Base-by-base conservation (phyloP, 2,113 vertebrate species). In the Collichthys lucidus region DNA sequence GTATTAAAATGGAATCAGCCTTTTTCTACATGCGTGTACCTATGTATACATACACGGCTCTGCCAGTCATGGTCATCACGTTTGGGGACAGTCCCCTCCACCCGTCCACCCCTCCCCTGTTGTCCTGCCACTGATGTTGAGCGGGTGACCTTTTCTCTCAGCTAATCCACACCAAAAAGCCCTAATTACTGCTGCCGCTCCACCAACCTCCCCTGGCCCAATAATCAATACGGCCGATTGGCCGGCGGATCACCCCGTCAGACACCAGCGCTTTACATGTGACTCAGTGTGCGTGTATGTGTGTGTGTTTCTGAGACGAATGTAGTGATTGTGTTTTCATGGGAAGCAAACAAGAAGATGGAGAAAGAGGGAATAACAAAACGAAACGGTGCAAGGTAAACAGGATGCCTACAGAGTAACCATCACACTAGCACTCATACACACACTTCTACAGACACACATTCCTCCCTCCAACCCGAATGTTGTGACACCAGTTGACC, bases 101-200 rank as follows among this genome's bases (percentile, higher is more conserved):
- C 59, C 35, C 42, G 3, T 56, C 75, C 65, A 5, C 79, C 80
- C 77, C 73, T 93, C 12, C 85, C 91, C 94, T 96, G 83, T 89
- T 83, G 95, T 95, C 94, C 95, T 96, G 95, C 96, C 95, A 95
- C 95, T 94, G 95, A 96, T 97, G 97, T 96, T 96, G 96, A 96
- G 96, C 95, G 92, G 96, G 96, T 98, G 97, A 98, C 97, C 97
- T 98, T 98, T 98, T 97, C 96, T 97, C 95, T 94, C 95, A 93
- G 96, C 96, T 98, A 98, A 98, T 98, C 97, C 97, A 97, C 96
- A 98, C 96, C 96, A 97, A 98, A 94, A 98, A 97, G 96, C 96
- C 97, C 97, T 98, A 98, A 98, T 98, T 98, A 98, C 96, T 97
- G 96, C 96, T 95, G 96, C 95, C 93, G 96, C 96, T 97, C 96